phyloP scores from a whole-genome alignment of 2,113 vertebrate species.

The Misgurnus mizolepis region DNA sequence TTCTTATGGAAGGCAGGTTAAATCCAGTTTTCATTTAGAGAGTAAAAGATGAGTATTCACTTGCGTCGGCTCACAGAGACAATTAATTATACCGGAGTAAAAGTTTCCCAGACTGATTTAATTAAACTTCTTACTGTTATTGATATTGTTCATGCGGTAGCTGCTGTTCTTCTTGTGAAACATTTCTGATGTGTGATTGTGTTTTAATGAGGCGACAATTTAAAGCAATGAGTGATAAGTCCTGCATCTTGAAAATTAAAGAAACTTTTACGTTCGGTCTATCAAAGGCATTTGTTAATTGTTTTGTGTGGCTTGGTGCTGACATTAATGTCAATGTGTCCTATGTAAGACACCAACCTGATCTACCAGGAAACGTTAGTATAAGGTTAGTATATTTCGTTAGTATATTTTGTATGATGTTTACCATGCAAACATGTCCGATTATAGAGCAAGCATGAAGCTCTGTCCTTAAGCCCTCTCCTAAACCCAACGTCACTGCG shows the following conservation, averaged over 20 bases:
- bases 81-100: constrained; percentile 21
- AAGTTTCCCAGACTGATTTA: constrained; percentile 30
- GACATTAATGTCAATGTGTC: too few relatives aligned
- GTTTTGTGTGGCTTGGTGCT: too few relatives aligned
- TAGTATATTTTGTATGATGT: too few relatives aligned
- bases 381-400: too few relatives aligned
- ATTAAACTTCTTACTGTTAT: constrained; percentile 20
- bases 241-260: not conserved
- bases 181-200: not conserved
- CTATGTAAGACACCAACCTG: too few relatives aligned
- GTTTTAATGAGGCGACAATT: too few relatives aligned
- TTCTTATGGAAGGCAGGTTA: constrained; percentile 30
- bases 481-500: too few relatives aligned
- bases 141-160: constrained; percentile 8
- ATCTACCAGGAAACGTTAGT: too few relatives aligned
- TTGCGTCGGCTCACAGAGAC: constrained; percentile 4
- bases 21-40: constrained; percentile 37
- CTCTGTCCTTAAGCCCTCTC: too few relatives aligned
- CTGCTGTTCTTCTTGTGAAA: constrained; percentile 2
- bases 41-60: not conserved
- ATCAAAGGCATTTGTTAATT: not conserved
- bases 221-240: not conserved
- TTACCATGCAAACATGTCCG: too few relatives aligned
- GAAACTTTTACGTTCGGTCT: not conserved
- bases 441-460: too few relatives aligned